Base-by-base conservation (phyloP, 2,113 vertebrate genomes). In the Heterocephalus glaber region DNA sequence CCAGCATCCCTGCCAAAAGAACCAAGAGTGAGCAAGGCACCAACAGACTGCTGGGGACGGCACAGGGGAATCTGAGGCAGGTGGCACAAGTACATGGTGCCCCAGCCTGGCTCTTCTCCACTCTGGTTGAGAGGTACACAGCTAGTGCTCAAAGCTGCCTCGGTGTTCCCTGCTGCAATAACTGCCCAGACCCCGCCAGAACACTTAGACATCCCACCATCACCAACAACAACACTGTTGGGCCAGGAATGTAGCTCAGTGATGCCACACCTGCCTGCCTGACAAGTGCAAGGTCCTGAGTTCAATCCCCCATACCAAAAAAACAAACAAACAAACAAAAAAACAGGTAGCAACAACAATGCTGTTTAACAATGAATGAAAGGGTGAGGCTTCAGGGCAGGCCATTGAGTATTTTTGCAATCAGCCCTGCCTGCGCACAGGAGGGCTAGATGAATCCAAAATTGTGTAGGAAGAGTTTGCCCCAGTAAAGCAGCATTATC, bases 161-260 rank as follows among this genome's bases (percentile, higher is more conserved):
- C 8, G 5, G 11, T 35, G 17, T 10, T 30, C 28, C 58, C 49
- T 19, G 70, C 63, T n/a, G 5, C 0, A 3, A 7, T 2, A 8
- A 44, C 38, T 41, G 26, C 33, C 70, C 22, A 58, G 44, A 8
- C 7, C 66, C 66, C 49, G 52, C 35, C 65, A 56, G 95, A 33
- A 17, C 65, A 38, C 44, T 14, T n/a, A 44, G 2, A 3, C 84
- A 44, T 5, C 9, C 20, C 9, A 3, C 14, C 7, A 7, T 8
- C 76, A 3, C 11, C 17, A 7, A 28, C n/a, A 68, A 2, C 54
- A 61, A 19, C 0, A 22, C 17, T 66, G 66, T 35, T 49, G 61
- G 90, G 76, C 35, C 76, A 58, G 6, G 12, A 14, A 63, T 63
- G 1, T 3, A n/a, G n/a, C n/a, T n/a, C n/a, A n/a, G n/a, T n/a